These are phyloP conservation scores for Zaprionus kolodkinae DNA, from an alignment of 1,140 invertebrate species.

Conservation along the genomic window DNA sequence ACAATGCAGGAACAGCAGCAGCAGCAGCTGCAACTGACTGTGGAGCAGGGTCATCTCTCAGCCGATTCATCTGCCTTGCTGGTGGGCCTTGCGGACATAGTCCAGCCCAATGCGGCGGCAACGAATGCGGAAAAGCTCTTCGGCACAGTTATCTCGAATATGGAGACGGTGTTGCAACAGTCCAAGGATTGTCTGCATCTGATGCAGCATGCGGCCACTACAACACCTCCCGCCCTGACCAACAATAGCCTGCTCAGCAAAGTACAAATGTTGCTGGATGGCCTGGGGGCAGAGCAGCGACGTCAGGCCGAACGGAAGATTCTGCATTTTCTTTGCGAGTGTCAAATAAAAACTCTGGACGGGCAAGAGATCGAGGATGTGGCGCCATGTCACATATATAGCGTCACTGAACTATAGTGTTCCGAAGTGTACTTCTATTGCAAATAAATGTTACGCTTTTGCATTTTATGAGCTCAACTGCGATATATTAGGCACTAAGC, in stretches of 20 bases:
- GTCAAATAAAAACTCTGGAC: conserved; percentile 74
- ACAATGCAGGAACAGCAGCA: neutral
- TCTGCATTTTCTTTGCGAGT: conserved; percentile 76
- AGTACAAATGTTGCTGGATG: conserved; percentile 71
- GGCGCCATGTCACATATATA: conserved; percentile 48
- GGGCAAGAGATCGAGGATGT: conserved; percentile 75
- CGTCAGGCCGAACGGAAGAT: conserved; percentile 70
- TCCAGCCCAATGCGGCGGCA: neutral
- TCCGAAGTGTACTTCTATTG: conserved; percentile 18
- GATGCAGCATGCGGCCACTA: conserved; percentile 46
- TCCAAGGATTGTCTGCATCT: conserved; percentile 66
- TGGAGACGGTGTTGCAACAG: conserved; percentile 72
- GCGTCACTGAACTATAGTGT: conserved; percentile 23
- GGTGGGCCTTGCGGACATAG: neutral
- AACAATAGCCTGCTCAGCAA: conserved; percentile 56
- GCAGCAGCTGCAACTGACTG: neutral
- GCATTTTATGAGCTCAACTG: conserved; percentile 18
- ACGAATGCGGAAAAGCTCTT: conserved; percentile 59
- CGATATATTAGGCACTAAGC: conserved; percentile 11
- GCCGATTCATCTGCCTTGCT: conserved; percentile 14
- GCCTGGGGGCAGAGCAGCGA: conserved; percentile 48
- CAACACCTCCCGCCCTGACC: neutral
- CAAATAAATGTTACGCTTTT: conserved; percentile 6
- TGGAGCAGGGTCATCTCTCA: neutral
- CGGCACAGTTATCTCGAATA: conserved; percentile 65